Percentiles rank a stretch among this genome's conserved stretches.
These are phyloP conservation scores for Stichopus chloronotus DNA, from an alignment of 35 echinoderm and acorn worm genomes.

Conservation along the genomic window DNA sequence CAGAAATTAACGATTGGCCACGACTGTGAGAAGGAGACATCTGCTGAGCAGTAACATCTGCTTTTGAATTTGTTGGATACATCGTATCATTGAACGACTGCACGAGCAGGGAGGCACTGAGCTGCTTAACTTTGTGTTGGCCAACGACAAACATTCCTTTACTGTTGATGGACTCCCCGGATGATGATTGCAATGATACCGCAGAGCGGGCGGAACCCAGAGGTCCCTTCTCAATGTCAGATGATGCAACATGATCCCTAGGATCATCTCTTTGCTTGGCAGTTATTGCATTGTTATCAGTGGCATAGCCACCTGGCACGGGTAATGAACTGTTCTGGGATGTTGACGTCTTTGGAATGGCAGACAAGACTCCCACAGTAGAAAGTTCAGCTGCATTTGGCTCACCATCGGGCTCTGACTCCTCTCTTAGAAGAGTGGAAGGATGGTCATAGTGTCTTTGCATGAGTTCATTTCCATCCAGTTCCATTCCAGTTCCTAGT, in stretches of 20 bases:
- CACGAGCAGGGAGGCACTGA: neutral
- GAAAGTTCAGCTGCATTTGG: neutral
- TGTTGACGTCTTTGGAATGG: neutral
- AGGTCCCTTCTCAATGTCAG: neutral
- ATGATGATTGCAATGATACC: neutral
- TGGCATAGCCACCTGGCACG: neutral
- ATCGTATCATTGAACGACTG: conserved; percentile 25
- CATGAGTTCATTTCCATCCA: neutral
- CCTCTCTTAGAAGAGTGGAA: neutral
- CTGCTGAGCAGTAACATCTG: neutral
- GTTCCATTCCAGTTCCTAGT: neutral
- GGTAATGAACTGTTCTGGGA: neutral
- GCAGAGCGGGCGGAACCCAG: neutral
- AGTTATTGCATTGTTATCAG: neutral
- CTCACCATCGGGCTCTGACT: conserved; percentile 30
- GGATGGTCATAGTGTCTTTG: neutral
- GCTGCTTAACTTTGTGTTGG: conserved; percentile 27
- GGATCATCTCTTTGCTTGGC: neutral
- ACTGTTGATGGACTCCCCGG: conserved; percentile 5
- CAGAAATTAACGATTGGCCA: neutral
- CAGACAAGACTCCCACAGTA: neutral
- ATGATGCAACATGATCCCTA: neutral
- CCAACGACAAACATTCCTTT: conserved; percentile 33
- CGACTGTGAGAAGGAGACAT: neutral
- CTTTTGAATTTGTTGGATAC: neutral